Evolutionary conservation across 2,113 vertebrate genomes (phyloP), one percentile per base, ranked within the genome.

Genomic region (Nycticryphes semicollaris): DNA sequence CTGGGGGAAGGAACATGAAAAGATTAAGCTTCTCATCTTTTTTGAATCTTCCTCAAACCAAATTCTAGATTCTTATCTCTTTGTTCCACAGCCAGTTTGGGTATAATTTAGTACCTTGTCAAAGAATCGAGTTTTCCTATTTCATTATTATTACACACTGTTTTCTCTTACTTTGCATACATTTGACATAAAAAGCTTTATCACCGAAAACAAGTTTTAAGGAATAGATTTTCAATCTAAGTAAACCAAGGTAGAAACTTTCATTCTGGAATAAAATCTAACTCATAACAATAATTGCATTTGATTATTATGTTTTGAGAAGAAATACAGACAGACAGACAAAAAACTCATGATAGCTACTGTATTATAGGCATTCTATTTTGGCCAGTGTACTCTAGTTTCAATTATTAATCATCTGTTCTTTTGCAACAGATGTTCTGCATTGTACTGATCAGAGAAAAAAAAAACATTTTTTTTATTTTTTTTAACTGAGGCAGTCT

Each of bases 401-500:
- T 86, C 68, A 96, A 78, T 93, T 90, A 95, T 92, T 96, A 94
- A 96, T 91, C 37, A 81, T 78, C 56, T 72, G 39, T 86, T 93
- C 39, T 84, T 81, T 57, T 69, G 45, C 92, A 95, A 78, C 88
- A 96, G 77, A 95, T 92, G 92, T 82, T 94, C 57, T 76, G 33
- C 27, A 66, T 75, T 75, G 62, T 78, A 82, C 50, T 69, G 57
- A 95, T 68, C 14, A 45, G 15, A 45, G 7, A 19, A 4, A 39
- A 59, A 4, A 39, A 59, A 37, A 54, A 30, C 15, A 30, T 10
- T 3, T 30, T 37, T 9, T 41, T 41, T 10, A 20, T 60, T 4
- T 37, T 62, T 47, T 45, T 21, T 19, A 74, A 54, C 22, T 22
- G 28, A 89, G 47, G 23, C 19, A 84, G 73, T 63, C 69, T 69